Base-by-base conservation (phyloP, 2,797 vertebrate genomes). In the Mus caroli region DNA sequence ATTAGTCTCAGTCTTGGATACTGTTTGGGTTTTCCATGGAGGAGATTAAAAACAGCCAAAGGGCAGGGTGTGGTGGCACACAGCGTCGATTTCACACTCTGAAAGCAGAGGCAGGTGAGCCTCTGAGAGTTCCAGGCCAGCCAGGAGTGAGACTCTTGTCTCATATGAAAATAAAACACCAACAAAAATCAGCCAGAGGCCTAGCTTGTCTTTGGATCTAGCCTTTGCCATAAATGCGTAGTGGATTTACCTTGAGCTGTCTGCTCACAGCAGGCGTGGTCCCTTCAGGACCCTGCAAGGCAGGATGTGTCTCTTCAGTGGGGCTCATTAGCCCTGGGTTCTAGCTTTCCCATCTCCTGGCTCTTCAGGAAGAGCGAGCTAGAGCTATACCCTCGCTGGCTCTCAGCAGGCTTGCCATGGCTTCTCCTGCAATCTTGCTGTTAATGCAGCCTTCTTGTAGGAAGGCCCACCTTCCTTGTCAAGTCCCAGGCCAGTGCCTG, bases 1-100 rank as follows among this genome's bases (percentile, higher is more conserved):
- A 6, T 11, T 17, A 52, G 82, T 85, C 88, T 78, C 34, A 17
- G 87, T 77, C 31, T 3, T 0, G 0, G 4, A 0, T 0, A 24
- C 91, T 73, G 17, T 73, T 86, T 82, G 83, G 56, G 60, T 31
- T 90, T 88, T 28, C 64, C n/a, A 67, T 40, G 43, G 78, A 43
- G 3, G 54, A 40, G 3, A 31, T 37, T 69, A 86, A 58, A 75
- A n/a, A 24, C 19, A 54, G 54, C 73, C 91, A 37, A 50, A 93
- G 96, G 24, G 80, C 80, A 62, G 15, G 58, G 4, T 64, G 56
- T 60, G 37, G 37, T 62, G n/a, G 37, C 1, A 0, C 40, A 64
- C 11, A 64, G 58, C 82, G 13, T 46, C 34, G 40, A 64, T 31
- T 17, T 28, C 82, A 84, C 40, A 64, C 26, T 64, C 40, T 20